These are phyloP conservation scores for Melospiza melodia DNA, from an alignment of 2,113 vertebrate genomes.

Conservation along the genomic window DNA sequence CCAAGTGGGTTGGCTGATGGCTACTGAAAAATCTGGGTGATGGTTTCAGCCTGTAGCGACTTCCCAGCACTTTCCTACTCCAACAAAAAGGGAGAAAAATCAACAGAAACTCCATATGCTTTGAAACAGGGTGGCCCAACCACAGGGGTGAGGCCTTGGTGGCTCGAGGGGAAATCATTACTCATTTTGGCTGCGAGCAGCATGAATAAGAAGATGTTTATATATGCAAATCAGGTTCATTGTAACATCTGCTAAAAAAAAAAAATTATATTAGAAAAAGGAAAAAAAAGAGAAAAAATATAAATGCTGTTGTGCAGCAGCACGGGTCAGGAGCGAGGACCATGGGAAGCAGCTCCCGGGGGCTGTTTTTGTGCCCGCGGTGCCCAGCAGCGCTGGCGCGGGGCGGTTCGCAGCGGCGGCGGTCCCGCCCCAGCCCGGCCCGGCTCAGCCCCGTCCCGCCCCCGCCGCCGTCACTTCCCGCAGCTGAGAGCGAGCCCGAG, in stretches of 20 bases:
- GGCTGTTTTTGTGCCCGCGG: neutral
- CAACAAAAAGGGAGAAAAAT: neutral
- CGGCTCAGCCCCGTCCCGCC: neutral
- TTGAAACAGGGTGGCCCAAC: neutral
- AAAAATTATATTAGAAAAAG: too few relatives aligned
- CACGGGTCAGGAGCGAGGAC: fast-evolving
- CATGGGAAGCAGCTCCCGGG: fast-evolving
- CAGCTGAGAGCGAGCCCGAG: neutral
- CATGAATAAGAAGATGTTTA: neutral
- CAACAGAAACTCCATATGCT: neutral
- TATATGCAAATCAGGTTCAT: neutral
- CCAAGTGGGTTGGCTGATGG: neutral
- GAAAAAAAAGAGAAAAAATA: too few relatives aligned
- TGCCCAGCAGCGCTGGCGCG: fast-evolving
- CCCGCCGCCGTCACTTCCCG: neutral
- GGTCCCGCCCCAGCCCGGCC: neutral
- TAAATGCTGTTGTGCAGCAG: neutral
- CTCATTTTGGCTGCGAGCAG: neutral
- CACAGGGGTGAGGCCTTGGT: neutral
- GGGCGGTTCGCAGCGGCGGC: neutral
- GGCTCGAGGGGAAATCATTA: neutral
- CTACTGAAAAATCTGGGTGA: neutral
- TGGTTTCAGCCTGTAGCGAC: neutral
- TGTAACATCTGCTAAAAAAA: neutral
- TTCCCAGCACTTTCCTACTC: neutral